Evolutionary conservation across 2,888 invertebrate species (phyloP), one percentile per base, ranked within the genome.

Genomic region (Branchellion lobata): DNA sequence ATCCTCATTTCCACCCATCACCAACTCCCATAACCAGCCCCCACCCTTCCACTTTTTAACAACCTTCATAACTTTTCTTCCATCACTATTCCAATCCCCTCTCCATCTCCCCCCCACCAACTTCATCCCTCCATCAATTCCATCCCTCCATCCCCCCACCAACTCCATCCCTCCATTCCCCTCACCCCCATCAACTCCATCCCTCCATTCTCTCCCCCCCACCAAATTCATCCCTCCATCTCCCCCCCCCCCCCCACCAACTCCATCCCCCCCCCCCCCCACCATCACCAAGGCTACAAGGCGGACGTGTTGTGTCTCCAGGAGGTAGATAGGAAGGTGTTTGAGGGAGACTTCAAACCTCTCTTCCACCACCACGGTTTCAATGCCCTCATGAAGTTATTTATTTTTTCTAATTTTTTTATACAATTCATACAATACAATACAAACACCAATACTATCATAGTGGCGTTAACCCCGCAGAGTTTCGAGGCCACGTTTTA

Each of bases 221-320:
- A 36, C 31, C 33, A 51, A n/a, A 31, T 8, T 5, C 34, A 3
- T 8, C 24, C 34, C 31, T 31, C n/a, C n/a, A n/a, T n/a, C n/a
- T n/a, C n/a, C n/a, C n/a, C n/a, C n/a, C n/a, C n/a, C 11, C 1
- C 27, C 24, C 1, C 18, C 24, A 36, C 33, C 34, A 74, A 40
- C 18, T 31, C 3, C 31, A n/a, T n/a, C n/a, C n/a, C n/a, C n/a
- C 31, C 33, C 5, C 8, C 24, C 47, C 14, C 40, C 40, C 3
- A 51, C 36, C 14, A 47, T 47, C 3, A 51, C 36, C 34, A 36
- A 87, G 94, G 94, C n/a, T 96, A 94, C 86, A 93, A 96, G 88
- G 91, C 92, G 57, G 96, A 97, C 87, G 89, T 97, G 76, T 89
- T 95, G 78, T 96, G 96, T 84, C 89, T 97, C 21, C 96, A 97